Evolutionary conservation across 1,140 invertebrate genomes (phyloP).

Genomic region (Ceratosolen fusciceps): DNA sequence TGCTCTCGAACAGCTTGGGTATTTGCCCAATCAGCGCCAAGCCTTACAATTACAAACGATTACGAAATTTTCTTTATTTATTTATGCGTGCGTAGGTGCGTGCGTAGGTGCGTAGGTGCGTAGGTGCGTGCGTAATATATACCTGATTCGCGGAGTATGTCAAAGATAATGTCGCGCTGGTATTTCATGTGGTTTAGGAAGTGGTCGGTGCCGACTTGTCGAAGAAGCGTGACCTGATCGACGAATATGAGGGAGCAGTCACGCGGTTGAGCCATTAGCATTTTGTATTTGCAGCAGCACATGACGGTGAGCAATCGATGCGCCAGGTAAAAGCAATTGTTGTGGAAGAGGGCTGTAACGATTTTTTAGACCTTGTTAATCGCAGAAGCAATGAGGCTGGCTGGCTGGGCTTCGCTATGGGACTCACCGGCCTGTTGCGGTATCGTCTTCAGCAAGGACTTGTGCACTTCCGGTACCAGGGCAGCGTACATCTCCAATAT

Average conservation of each 20-base stretch:
- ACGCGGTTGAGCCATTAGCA: constrained; percentile 66
- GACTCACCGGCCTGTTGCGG: constrained; percentile 86
- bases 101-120: no score
- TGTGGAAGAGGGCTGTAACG: constrained; percentile 86
- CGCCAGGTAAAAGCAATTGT: constrained; percentile 91
- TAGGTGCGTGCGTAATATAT: no score
- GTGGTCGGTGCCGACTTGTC: constrained; percentile 77
- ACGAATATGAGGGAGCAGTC: constrained; percentile 73
- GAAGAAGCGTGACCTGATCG: constrained; percentile 73
- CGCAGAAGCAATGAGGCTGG: no score
- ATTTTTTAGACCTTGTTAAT: no score
- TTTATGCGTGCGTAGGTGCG: no score
- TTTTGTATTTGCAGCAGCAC: constrained; percentile 73
- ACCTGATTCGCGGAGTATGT: constrained; percentile 82
- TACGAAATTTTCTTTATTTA: no score
- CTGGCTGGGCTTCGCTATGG: no score
- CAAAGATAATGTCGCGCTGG: constrained; percentile 81
- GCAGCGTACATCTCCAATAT: constrained; percentile 85
- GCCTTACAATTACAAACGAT: constrained; percentile 73
- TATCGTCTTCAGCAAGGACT: constrained; percentile 82
- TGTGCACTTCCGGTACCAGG: constrained; percentile 84
- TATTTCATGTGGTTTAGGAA: constrained; percentile 81
- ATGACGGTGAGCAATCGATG: constrained; percentile 80
- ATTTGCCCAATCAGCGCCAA: constrained; percentile 72
- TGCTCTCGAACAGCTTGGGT: constrained; percentile 74